A percentile compares a stretch with the other conserved stretches of the same genome.
phyloP scores from a whole-genome alignment of 30 jellyfish, hydroid and myxozoan genomes.

The Catostylus mosaicus region DNA sequence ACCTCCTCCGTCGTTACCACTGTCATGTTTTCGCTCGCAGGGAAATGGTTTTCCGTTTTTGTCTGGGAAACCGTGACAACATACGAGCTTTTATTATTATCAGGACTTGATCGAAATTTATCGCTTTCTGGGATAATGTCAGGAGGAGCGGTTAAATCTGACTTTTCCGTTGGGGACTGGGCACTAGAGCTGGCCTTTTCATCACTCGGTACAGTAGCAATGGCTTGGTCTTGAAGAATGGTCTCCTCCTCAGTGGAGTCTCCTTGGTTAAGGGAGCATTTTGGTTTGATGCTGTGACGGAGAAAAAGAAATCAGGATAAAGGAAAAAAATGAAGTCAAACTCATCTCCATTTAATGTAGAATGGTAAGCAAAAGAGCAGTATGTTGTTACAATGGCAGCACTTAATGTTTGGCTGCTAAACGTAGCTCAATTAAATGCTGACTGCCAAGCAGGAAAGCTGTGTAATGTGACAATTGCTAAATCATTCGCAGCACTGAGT shows the following conservation, averaged over 20 bases:
- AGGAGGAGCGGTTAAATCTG: constrained; percentile 39
- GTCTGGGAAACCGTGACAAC: constrained; percentile 28
- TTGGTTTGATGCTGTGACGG: constrained; percentile 63
- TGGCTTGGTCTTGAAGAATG: constrained; percentile 6
- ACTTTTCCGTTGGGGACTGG: constrained; percentile 35
- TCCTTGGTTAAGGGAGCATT: constrained; percentile 42
- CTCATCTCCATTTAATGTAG: no score
- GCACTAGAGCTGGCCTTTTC: constrained; percentile 21
- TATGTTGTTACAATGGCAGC: no score
- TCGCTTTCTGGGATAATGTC: constrained; percentile 71
- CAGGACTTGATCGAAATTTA: constrained; percentile 58
- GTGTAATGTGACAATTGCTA: no score
- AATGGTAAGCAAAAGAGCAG: no score
- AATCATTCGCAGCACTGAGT: no score
- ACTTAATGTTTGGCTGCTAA: no score
- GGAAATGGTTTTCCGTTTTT: constrained; percentile 30
- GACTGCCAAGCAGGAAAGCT: no score
- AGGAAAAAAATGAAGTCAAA: no score
- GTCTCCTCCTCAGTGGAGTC: constrained; percentile 39
- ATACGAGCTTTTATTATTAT: neutral
- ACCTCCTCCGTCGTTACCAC: constrained; percentile 39
- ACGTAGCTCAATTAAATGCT: no score
- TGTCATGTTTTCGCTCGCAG: constrained; percentile 28
- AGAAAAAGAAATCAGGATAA: no score
- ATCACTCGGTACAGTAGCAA: constrained; percentile 26